A percentile compares a stretch with the other conserved stretches of the same genome.
These are phyloP conservation scores for Sinocyclocheilus rhinocerous DNA, from an alignment of 2,113 vertebrate species.

Conservation along the genomic window DNA sequence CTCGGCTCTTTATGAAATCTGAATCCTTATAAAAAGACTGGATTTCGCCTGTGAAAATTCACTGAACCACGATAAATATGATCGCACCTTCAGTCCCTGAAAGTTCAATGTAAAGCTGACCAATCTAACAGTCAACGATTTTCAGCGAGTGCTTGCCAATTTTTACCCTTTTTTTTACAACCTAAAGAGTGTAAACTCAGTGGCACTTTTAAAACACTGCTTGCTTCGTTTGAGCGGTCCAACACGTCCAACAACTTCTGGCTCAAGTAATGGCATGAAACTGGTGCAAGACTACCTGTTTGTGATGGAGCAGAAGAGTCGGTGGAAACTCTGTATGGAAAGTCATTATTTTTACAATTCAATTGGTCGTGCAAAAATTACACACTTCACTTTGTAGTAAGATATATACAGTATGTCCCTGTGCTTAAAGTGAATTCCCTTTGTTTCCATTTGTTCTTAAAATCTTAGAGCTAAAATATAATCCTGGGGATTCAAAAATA, in stretches of 20 bases:
- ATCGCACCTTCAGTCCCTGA: neutral
- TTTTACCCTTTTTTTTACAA: neutral
- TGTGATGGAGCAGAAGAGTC: neutral
- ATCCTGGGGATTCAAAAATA: conserved; percentile 11
- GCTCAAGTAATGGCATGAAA: neutral
- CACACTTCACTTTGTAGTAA: conserved; percentile 16
- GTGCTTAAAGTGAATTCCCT: conserved; percentile 44
- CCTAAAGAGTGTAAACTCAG: neutral
- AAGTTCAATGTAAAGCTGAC: neutral
- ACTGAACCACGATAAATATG: neutral
- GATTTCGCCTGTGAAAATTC: too few relatives aligned
- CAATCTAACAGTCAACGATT: neutral
- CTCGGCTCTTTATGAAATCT: neutral
- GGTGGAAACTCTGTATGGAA: too few relatives aligned
- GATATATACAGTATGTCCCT: conserved; percentile 7
- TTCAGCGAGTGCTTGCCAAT: neutral
- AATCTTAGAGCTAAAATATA: conserved; percentile 9
- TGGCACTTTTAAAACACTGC: neutral
- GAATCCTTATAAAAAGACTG: too few relatives aligned
- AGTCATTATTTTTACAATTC: neutral
- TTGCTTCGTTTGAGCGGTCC: neutral
- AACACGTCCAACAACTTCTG: neutral
- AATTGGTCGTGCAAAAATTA: neutral
- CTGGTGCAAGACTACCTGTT: neutral
- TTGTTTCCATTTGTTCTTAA: conserved; percentile 36